These are phyloP conservation scores for Psylliodes chrysocephalus DNA, from an alignment of 2,888 invertebrate genomes.

Conservation along the genomic window DNA sequence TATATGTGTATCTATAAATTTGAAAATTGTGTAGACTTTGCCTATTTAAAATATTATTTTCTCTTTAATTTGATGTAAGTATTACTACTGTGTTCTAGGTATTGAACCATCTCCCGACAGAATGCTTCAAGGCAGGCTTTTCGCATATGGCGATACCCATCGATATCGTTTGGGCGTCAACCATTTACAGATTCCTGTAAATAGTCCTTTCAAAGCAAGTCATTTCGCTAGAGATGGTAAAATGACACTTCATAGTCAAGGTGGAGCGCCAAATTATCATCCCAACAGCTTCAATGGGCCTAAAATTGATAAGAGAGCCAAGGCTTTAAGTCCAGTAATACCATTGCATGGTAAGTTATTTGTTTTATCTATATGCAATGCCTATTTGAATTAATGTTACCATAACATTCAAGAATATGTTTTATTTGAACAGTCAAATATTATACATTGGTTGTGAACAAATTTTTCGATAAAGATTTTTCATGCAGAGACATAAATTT, in stretches of 20 bases:
- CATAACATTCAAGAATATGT: too few species aligned
- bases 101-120: conserved; percentile 94
- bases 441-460: too few species aligned
- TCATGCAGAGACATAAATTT: too few species aligned
- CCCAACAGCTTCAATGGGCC: conserved; percentile 97
- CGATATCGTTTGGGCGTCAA: conserved; percentile 91
- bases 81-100: conserved; percentile 67
- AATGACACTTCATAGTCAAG: conserved; percentile 74
- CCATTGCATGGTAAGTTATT: conserved; percentile 65
- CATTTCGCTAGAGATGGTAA: conserved; percentile 93
- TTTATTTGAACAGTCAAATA: too few species aligned
- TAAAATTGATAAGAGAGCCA: conserved; percentile 74
- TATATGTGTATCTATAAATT: background rate
- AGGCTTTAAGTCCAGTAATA: conserved; percentile 69
- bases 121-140: conserved; percentile 89
- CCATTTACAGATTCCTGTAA: conserved; percentile 92
- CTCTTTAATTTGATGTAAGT: too few species aligned
- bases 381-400: background rate
- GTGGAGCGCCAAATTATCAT: conserved; percentile 92
- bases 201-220: conserved; percentile 82
- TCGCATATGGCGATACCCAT: conserved; percentile 92
- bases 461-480: too few species aligned
- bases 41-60: too few species aligned
- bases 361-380: background rate
- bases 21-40: too few species aligned